Base-by-base conservation (phyloP, 2,113 vertebrate species). In the Mesitornis unicolor region DNA sequence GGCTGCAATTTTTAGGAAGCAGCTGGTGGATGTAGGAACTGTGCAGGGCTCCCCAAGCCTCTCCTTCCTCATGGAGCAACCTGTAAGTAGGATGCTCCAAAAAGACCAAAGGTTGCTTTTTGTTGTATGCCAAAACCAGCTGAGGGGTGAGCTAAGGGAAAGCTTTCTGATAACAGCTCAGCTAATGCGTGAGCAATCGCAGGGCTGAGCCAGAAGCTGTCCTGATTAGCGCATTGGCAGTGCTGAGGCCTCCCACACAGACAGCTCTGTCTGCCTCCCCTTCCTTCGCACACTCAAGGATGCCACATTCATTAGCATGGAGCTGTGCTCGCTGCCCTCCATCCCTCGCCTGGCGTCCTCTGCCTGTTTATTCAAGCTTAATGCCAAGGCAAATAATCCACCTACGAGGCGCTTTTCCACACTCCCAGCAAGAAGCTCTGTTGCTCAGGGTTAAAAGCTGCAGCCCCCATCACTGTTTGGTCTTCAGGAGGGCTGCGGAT, bases 231-330 rank as follows among this genome's bases (percentile, higher is more conserved):
- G 92, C 84, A 94, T 95, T 96, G 95, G 93, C 94, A 96, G 82
- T 28, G 86, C 88, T 93, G 95, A 93, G 94, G 87, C 93, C 95
- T 95, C 97, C 97, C 97, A 98, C 97, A 96, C 97, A 97, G 95
- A 89, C 93, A 96, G 85, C 89, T 93, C 93, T 89, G 90, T 92
- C 96, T 96, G 94, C 88, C 45, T 93, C 91, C 69, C 61, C 92
- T 96, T 96, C 96, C 90, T 89, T 93, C 70, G 10, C 51, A 29
- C 43, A 77, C 89, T 96, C 89, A 92, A 97, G 92, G 93, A 97
- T 96, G 94, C 87, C 79, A 91, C 90, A 90, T 80, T 93, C 95
- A 95, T 94, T 94, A 89, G 74, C 5, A 10, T 84, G 57, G 75
- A 96, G 95, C 90, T 90, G 76, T 76, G 90, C 93, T 95, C 17